Base-by-base conservation (phyloP, 2,888 invertebrate species). In the Dolomedes plantarius region DNA sequence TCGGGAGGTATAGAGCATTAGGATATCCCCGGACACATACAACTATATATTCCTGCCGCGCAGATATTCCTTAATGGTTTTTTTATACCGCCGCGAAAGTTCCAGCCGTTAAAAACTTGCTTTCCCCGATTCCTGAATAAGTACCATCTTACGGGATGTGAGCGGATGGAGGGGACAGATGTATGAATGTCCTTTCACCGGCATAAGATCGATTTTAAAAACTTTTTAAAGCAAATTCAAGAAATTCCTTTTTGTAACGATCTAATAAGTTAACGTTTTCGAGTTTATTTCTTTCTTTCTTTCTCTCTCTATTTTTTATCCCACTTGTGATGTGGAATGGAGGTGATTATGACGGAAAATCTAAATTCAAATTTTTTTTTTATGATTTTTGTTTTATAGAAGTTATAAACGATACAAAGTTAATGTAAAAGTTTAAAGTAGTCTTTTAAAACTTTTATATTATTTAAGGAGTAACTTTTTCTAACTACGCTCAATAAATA, bases 181-280 rank as follows among this genome's bases (percentile, higher is more conserved):
- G 69, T 78, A 78, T 78, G 36, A 56, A 78, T 64, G 78, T 71
- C 56, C 62, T 36, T 62, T 71, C 69, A 56, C 50, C 5, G 41
- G 39, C 77, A 77, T n/a, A 23, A 32, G 56, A 78, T 78, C 69
- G 78, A 77, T 78, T 76, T 67, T 7, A 23, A 23, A 41, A 69
- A 77, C 46, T 16, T 78, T 78, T 78, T 71, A 64, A 71, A 71
- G 69, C 78, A 69, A 78, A 78, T 69, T 78, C 39, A n/a, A 28
- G 71, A 32, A 39, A n/a, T 69, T 71, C 56, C 28, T 28, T 16
- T 13, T 64, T 13, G 19, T 64, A 64, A 23, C 13, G 64, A 28
- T 28, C 11, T 28, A 27, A 16, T 16, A 19, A 27, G 29, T 28
- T n/a, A 28, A 28, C 27, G 23, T 28, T 28, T 65, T 65, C 28